Evolutionary conservation across 2,797 vertebrate genomes (phyloP), one percentile per base, ranked within the genome.

Genomic region (Salarias fasciatus): DNA sequence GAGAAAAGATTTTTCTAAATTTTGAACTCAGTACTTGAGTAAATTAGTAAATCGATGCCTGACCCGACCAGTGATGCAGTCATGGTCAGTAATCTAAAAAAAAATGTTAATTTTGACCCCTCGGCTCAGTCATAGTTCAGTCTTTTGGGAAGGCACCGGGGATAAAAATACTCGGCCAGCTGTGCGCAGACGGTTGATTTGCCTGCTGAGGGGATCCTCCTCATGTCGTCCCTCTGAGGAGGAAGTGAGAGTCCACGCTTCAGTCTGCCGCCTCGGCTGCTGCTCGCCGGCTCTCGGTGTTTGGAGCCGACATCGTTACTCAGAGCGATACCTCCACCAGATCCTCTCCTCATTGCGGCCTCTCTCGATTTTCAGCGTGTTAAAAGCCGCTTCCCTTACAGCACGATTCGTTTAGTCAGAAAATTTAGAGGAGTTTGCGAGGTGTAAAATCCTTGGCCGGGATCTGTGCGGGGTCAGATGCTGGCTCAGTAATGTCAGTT

Each of bases 241-340:
- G 83, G 87, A 89, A 88, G 5, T 72, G 85, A 86, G 78, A 87
- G 52, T 28, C 54, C 8, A 35, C 0, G 4, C 9, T 13, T 2
- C 48, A 48, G 24, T 69, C 38, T 64, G 53, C 68, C 65, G 49
- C n/a, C 41, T 36, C 29, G n/a, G n/a, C n/a, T 33, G 37, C 8
- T 33, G 15, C 12, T 41, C 38, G 8, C 48, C 3, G 61, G 10
- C 10, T 36, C 28, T n/a, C 33, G 5, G 24, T 6, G 10, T 51
- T 45, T 69, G 14, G 13, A 54, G 15, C 12, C n/a, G 11, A 51
- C 18, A 28, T 35, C n/a, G n/a, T n/a, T n/a, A n/a, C n/a, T n/a
- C n/a, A n/a, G n/a, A n/a, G n/a, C n/a, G n/a, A n/a, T n/a, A n/a
- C n/a, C n/a, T n/a, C n/a, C n/a, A n/a, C n/a, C n/a, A 37, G 9